Evolutionary conservation across 1,140 invertebrate genomes (phyloP).

Genomic region (Eumeta japonica): DNA sequence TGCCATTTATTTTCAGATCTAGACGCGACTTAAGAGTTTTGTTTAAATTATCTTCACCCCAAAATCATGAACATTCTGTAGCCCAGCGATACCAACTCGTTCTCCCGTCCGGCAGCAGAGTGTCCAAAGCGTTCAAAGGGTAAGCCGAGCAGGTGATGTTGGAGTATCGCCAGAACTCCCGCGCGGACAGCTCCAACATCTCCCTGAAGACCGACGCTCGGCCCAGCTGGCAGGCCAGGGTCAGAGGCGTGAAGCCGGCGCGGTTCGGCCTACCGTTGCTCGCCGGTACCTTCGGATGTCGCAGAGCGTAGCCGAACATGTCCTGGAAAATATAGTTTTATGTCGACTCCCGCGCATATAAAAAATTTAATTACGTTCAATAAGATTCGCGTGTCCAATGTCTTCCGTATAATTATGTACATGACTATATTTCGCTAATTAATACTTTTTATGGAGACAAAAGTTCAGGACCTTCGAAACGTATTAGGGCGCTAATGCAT

Average conservation of each 20-base stretch:
- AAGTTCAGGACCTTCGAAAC: too few relatives aligned
- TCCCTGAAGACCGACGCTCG: conserved; percentile 94
- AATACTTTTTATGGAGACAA: too few relatives aligned
- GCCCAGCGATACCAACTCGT: conserved; percentile 84
- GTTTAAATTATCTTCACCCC: too few relatives aligned
- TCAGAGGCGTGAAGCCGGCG: conserved; percentile 91
- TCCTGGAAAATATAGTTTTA: conserved; percentile 67
- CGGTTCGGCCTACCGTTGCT: conserved; percentile 85
- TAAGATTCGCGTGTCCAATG: too few relatives aligned
- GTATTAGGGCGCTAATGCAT: too few relatives aligned
- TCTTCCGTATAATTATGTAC: too few relatives aligned
- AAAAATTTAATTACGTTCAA: too few relatives aligned
- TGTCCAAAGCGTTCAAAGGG: conserved; percentile 93
- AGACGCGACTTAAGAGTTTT: too few relatives aligned
- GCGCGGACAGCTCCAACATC: conserved; percentile 93
- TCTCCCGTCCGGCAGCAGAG: conserved; percentile 87
- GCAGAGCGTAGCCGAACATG: conserved; percentile 96
- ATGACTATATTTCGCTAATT: too few relatives aligned
- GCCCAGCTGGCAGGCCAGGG: conserved; percentile 93
- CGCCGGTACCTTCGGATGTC: conserved; percentile 90
- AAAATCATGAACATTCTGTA: too few relatives aligned
- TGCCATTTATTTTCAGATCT: too few relatives aligned
- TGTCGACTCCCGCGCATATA: too few relatives aligned
- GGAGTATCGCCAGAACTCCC: conserved; percentile 98
- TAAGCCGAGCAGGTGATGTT: conserved; percentile 99